Evolutionary conservation across 2,797 vertebrate species (phyloP).

Genomic region (Sebastes oblongus): DNA sequence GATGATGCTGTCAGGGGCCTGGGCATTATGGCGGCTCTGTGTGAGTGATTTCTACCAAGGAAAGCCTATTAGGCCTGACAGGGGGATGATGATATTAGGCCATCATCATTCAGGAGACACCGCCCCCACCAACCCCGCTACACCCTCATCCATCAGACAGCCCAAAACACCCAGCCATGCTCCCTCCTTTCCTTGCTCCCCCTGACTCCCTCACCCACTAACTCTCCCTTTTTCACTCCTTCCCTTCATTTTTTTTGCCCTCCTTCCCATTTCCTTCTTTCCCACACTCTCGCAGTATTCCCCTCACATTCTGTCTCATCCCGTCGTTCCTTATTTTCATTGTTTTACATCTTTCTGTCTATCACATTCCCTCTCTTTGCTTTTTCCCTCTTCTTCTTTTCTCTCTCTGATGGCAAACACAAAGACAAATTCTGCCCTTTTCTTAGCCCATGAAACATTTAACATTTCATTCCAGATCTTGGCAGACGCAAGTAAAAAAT

Average conservation of each 20-base stretch:
- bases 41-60: conserved; percentile 99
- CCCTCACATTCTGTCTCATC: conserved; percentile 38
- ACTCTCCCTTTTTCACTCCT: conserved; percentile 34
- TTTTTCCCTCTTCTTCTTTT: conserved; percentile 48
- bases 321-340: conserved; percentile 59
- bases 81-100: conserved; percentile 99
- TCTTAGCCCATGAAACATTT: conserved; percentile 99
- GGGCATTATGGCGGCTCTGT: conserved; percentile 98
- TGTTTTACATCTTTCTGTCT: conserved; percentile 60
- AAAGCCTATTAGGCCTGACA: conserved; percentile 99
- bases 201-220: conserved; percentile 45
- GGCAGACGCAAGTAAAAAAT: conserved; percentile 99
- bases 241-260: conserved; percentile 26
- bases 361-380: conserved; percentile 48
- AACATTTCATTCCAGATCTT: conserved; percentile 99
- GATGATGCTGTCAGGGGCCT: conserved; percentile 96
- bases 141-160: conserved; percentile 97
- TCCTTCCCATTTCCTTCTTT: conserved; percentile 29
- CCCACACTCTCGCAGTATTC: conserved; percentile 21
- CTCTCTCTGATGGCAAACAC: conserved; percentile 88
- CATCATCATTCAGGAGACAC: conserved; percentile 99
- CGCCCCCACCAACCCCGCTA: conserved; percentile 87
- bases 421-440: conserved; percentile 99
- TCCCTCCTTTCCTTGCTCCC: conserved; percentile 57
- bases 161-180: conserved; percentile 87